phyloP scores from a whole-genome alignment of 2,888 invertebrate genomes.

The Pycnomerus fuliginosus region DNA sequence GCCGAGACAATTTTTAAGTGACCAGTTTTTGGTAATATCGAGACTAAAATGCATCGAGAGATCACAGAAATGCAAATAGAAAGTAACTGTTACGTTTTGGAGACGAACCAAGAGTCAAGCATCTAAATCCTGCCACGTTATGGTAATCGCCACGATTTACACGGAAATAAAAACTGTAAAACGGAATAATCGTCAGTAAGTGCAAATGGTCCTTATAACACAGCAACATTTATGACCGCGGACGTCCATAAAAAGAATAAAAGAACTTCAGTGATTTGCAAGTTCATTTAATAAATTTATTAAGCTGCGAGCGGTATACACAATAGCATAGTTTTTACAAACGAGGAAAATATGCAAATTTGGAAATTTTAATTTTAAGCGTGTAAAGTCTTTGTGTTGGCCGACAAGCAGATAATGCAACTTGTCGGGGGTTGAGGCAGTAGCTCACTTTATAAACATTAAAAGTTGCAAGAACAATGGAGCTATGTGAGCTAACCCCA shows the following conservation, averaged over 20 bases:
- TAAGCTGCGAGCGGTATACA: constrained; percentile 16
- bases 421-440: constrained; percentile 21
- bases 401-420: constrained; percentile 26
- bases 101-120: too few species aligned
- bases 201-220: constrained; percentile 14
- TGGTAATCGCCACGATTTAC: too few species aligned
- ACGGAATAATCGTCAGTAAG: too few species aligned
- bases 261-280: constrained; percentile 24
- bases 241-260: constrained; percentile 15
- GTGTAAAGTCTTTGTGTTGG: constrained; percentile 32
- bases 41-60: too few species aligned
- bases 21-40: too few species aligned
- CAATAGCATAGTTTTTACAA: constrained; percentile 26
- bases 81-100: too few species aligned
- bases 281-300: constrained; percentile 29
- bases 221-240: constrained; percentile 6
- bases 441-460: constrained; percentile 13
- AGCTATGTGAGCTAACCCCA: constrained; percentile 1
- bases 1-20: too few species aligned
- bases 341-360: constrained; percentile 40
- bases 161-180: too few species aligned
- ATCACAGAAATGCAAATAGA: too few species aligned
- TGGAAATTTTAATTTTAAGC: constrained; percentile 36
- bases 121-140: too few species aligned
- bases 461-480: constrained; percentile 21